Base-by-base conservation (phyloP, 2,888 invertebrate genomes). In the Odontothrips loti region DNA sequence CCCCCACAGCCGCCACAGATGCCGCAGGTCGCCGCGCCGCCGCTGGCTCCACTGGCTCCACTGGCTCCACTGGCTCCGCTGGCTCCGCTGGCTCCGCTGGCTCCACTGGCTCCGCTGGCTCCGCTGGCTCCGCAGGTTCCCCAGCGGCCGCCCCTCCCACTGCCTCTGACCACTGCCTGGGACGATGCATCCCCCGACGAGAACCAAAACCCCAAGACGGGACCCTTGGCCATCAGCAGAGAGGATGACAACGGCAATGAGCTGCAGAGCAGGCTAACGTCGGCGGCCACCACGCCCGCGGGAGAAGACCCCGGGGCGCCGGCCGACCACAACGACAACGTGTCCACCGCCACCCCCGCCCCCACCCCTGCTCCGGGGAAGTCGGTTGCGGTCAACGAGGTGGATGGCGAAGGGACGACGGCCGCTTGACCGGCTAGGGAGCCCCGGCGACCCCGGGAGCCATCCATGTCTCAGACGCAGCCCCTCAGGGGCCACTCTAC, bases 171-270 rank as follows among this genome's bases (percentile, higher is more conserved):
- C 68, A 27, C 27, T 1, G 68, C 68, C 1, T 75, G 68, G 68
- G 27, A 75, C 23, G 68, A 75, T 27, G 68, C 68, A 10, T 75
- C 68, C 27, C 68, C 68, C 68, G 68, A 75, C 68, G 68, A 75
- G 27, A 75, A 75, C 68, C 68, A 75, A 23, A 75, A 75, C 27
- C 68, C 68, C 12, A 75, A 75, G 27, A 27, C 27, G 23, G 27
- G 17, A 20, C 58, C 58, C 58, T 6, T 17, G 20, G 58, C 58
- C 58, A 0, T 20, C 58, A 17, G 20, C 58, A 17, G 20, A 20
- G 68, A 75, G 68, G 68, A 75, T 27, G 27, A 75, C 68, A 75
- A 75, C 68, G 68, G 68, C 27, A 75, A 75, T 9, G 68, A 75
- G 68, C 68, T 10, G 68, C 68, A 58, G 68, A 12, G 23, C 23